Evolutionary conservation across 2,797 vertebrate genomes (phyloP), one percentile per base, ranked within the genome.

Genomic region (Limosa lapponica): DNA sequence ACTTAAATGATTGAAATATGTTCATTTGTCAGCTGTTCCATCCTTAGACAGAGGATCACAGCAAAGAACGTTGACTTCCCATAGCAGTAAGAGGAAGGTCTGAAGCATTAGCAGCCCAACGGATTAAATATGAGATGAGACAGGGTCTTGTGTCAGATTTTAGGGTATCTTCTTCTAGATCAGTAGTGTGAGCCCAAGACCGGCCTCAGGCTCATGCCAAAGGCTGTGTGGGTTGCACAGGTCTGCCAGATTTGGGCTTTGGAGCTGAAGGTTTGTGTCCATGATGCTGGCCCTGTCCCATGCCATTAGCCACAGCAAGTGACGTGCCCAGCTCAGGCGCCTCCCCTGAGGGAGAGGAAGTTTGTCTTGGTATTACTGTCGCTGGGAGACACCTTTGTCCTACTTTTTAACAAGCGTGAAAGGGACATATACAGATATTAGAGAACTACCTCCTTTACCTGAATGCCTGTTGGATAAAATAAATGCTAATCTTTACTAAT

Each of bases 401-500:
- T 78, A 16, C 37, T 44, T 59, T 36, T 74, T 43, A 74, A 25
- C 16, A 20, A 86, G 22, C 13, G 3, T 67, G 9, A 55, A 71
- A 74, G 8, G 23, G 28, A 22, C 17, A 3, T 34, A 19, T 1
- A 19, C 10, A 69, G 41, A 32, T 46, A 5, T 0, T 37, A 25
- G 37, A 49, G 28, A 93, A n/a, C 36, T 24, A 11, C 17, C 13
- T 88, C 46, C 41, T 72, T 90, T 51, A 79, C 39, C 54, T 66
- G 39, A 78, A 46, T 11, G 49, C 30, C 36, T 69, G 16, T 39
- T 82, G 66, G 70, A 32, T 75, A 89, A 86, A 88, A 81, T 72
- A 75, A 96, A 75, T 48, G 66, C 61, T 74, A 16, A 84, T 90
- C 73, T 37, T 72, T 39, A 46, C 69, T 92, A 90, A 88, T 88